Evolutionary conservation across 2,888 invertebrate species (phyloP), one percentile per base, ranked within the genome.

Genomic region (Amphiduros pacificus): DNA sequence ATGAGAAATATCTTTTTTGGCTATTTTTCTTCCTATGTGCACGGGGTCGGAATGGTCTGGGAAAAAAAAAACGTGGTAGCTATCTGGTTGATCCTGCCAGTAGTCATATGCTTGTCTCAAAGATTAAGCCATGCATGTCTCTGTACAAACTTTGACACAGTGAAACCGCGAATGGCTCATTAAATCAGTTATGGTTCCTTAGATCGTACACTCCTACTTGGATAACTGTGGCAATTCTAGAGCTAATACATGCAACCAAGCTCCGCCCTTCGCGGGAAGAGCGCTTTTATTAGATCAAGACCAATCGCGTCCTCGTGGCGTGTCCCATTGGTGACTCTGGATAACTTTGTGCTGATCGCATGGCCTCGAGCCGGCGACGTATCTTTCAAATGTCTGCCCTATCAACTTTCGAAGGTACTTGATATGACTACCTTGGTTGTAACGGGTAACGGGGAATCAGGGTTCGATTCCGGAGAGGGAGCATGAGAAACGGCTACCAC

Each of bases 381-480:
- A 68, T 76, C 74, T 70, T 83, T 85, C 76, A 74, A 77, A 66
- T 87, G 85, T 87, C 87, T 88, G 87, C 86, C 87, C 85, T 87
- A 87, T 87, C 87, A 87, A 86, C 86, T 87, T 82, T 71, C 72
- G 87, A 87, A 86, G 87, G 87, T 87, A 87, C 86, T 85, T 84
- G 86, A 85, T 84, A 83, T 82, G 87, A 85, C 86, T 87, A 87
- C 87, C 87, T 87, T 88, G 87, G 87, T 87, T 84, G 62, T 74
- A 70, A 88, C 87, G 87, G 86, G 87, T 88, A 87, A 88, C 88
- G 87, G 88, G 86, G 88, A 88, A 88, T 88, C 85, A 88, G 88
- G 88, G 88, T 88, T 88, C 87, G 87, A 87, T 87, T 88, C 87
- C 87, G 87, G 87, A 87, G 87, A 88, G 87, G 86, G 86, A 87